Conservation (phyloP, 2,113 vertebrate species). For the Oreocharis arfaki region DNA sequence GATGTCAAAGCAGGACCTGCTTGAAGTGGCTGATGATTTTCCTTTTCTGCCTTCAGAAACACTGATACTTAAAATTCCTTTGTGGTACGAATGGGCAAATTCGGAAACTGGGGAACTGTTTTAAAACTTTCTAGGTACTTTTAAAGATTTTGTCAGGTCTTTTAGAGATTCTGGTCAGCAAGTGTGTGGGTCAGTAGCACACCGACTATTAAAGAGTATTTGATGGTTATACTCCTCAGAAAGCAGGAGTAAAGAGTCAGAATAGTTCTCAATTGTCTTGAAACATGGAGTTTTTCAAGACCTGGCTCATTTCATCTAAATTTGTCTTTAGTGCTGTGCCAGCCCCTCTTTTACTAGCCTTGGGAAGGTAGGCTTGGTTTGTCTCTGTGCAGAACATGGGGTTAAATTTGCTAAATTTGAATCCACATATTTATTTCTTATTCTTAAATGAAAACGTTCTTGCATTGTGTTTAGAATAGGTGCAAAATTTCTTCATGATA, state of each 20-base stretch:
- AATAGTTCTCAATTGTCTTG: not conserved
- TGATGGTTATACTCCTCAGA: not conserved
- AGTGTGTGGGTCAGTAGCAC: not conserved
- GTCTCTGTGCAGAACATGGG: not conserved
- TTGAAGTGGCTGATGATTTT: slow-evolving; percentile 64
- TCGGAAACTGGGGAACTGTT: not conserved
- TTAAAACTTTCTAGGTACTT: not conserved
- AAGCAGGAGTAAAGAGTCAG: not conserved
- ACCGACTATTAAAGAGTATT: not conserved
- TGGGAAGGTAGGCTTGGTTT: not conserved
- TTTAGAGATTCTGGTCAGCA: not conserved
- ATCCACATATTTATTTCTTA: not conserved
- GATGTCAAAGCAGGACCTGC: slow-evolving; percentile 77
- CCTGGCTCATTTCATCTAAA: not conserved
- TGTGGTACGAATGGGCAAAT: not conserved
- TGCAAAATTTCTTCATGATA: not conserved
- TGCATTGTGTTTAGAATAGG: not conserved
- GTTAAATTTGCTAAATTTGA: not conserved
- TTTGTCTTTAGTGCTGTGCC: not conserved
- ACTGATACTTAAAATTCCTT: not conserved
- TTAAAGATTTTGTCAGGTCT: not conserved
- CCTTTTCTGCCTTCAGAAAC: slow-evolving; percentile 32
- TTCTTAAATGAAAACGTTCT: not conserved
- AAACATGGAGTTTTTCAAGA: not conserved
- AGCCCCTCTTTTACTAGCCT: not conserved